These are phyloP conservation scores for Rapana venosa DNA, from an alignment of 2,888 invertebrate species.

Conservation along the genomic window DNA sequence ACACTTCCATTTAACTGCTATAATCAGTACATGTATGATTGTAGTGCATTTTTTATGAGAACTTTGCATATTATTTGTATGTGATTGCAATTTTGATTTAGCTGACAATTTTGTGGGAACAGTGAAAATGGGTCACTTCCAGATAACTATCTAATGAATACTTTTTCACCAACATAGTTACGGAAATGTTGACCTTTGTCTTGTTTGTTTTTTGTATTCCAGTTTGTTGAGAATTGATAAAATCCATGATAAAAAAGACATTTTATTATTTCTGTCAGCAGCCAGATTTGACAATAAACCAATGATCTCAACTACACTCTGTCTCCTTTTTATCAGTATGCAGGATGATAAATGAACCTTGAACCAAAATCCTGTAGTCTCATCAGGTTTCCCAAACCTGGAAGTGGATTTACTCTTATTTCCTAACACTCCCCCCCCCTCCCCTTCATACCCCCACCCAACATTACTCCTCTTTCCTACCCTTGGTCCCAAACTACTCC, in stretches of 20 bases:
- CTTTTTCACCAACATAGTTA: not conserved
- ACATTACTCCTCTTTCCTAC: too few relatives aligned
- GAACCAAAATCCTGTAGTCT: not conserved
- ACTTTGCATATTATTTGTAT: not conserved
- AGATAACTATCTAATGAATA: not conserved
- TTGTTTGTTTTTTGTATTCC: not conserved
- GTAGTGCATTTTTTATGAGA: not conserved
- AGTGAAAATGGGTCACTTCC: not conserved
- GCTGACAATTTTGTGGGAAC: not conserved
- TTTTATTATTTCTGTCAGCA: conserved; percentile 17
- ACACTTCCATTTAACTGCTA: not conserved
- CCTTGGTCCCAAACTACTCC: too few relatives aligned
- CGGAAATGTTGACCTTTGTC: not conserved
- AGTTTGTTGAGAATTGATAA: conserved; percentile 11
- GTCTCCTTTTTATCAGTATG: not conserved
- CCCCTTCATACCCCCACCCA: too few relatives aligned
- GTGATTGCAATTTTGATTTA: not conserved
- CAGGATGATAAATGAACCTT: not conserved
- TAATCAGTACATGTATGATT: not conserved
- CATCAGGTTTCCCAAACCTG: not conserved
- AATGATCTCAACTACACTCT: conserved; percentile 11
- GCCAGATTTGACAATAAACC: conserved; percentile 21
- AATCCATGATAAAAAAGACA: conserved; percentile 1
- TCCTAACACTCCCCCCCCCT: too few relatives aligned
- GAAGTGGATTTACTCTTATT: too few relatives aligned